phyloP scores from a whole-genome alignment of 2,888 invertebrate genomes.

The Heliconius hortense region DNA sequence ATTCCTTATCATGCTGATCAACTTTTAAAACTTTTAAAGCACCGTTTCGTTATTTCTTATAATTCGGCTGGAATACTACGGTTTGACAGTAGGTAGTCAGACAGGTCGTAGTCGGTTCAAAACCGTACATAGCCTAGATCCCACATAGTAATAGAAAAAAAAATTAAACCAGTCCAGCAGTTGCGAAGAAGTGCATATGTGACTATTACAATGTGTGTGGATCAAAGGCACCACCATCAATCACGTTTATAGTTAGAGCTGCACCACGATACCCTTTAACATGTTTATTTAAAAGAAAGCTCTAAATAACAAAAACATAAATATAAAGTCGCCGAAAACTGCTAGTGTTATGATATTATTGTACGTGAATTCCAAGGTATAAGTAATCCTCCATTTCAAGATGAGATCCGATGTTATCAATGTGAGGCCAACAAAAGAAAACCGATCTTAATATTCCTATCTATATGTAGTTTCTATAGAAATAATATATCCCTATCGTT shows the following conservation, averaged over 20 bases:
- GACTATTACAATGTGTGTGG: no score
- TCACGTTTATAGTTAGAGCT: neutral
- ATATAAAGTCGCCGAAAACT: slow-evolving; percentile 9
- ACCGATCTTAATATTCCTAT: slow-evolving; percentile 49
- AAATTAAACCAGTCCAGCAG: no score
- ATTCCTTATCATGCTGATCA: no score
- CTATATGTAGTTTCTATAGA: slow-evolving; percentile 23
- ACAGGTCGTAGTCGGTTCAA: no score
- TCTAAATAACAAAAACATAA: neutral
- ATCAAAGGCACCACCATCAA: neutral
- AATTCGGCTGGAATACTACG: no score
- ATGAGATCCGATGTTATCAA: slow-evolving; percentile 59
- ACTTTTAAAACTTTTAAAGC: no score
- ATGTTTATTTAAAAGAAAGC: neutral
- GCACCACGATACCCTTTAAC: no score
- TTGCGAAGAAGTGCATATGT: no score
- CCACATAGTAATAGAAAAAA: no score
- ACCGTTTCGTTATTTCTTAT: no score
- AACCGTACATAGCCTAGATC: no score
- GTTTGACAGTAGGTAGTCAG: no score
- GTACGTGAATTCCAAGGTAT: slow-evolving; percentile 52
- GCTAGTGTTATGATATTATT: slow-evolving; percentile 50
- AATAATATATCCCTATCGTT: slow-evolving; percentile 31
- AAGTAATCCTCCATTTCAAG: slow-evolving; percentile 61
- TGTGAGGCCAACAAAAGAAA: slow-evolving; percentile 57